Percentiles rank a stretch among this genome's conserved stretches.
These are phyloP conservation scores for Papilio gigon DNA, from an alignment of 2,888 invertebrate genomes.

Conservation along the genomic window DNA sequence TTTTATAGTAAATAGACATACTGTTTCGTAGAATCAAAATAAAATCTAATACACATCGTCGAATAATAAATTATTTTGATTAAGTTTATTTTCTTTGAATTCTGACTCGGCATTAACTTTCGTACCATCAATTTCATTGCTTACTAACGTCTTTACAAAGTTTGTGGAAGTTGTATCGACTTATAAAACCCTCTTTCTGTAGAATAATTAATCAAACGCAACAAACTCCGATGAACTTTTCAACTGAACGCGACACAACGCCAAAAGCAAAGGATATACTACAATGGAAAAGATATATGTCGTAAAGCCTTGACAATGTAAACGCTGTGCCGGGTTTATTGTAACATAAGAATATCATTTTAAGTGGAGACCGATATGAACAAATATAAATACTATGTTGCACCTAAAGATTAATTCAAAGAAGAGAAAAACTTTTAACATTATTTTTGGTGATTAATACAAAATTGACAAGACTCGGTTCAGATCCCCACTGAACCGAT, in stretches of 20 bases:
- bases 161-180: constrained; percentile 33
- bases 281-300: constrained; percentile 1
- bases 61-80: not conserved
- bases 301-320: not conserved
- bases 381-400: too few relatives aligned
- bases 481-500: too few relatives aligned
- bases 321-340: not conserved
- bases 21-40: not conserved
- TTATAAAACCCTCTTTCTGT: constrained; percentile 35
- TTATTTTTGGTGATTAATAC: too few relatives aligned
- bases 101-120: constrained; percentile 18
- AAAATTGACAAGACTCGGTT: too few relatives aligned
- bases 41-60: not conserved
- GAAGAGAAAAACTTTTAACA: too few relatives aligned
- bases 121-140: constrained; percentile 36
- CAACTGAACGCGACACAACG: constrained; percentile 12
- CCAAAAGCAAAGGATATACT: constrained; percentile 4
- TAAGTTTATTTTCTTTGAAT: constrained; percentile 21
- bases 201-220: constrained; percentile 36
- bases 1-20: not conserved
- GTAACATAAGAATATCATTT: not conserved
- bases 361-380: not conserved
- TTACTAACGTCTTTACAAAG: constrained; percentile 32
- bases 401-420: too few relatives aligned
- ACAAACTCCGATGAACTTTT: constrained; percentile 28